phyloP scores from a whole-genome alignment of 2,888 invertebrate genomes.

The Hermaeophaga mercurialis region DNA sequence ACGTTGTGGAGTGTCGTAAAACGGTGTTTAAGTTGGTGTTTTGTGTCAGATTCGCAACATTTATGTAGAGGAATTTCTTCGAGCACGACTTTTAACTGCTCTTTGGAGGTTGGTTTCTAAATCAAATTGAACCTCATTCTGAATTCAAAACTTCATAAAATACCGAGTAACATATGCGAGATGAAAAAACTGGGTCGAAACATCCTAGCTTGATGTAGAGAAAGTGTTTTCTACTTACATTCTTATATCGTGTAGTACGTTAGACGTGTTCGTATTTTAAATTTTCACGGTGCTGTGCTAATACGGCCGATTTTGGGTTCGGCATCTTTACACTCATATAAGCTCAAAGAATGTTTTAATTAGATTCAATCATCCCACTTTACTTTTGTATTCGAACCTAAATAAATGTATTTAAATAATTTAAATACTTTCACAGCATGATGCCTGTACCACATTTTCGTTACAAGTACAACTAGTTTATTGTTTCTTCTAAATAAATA shows the following conservation, averaged over 20 bases:
- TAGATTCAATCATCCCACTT: no score
- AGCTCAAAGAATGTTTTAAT: no score
- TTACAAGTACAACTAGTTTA: no score
- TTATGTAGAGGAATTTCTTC: conserved; percentile 6
- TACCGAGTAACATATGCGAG: conserved; percentile 7
- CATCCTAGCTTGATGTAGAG: conserved; percentile 5
- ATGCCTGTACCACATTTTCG: no score
- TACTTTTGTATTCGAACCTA: no score
- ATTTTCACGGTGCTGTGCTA: conserved; percentile 2
- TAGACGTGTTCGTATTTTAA: conserved; percentile 7
- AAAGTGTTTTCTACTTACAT: conserved; percentile 5
- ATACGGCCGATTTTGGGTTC: conserved; percentile 8
- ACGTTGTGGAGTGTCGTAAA: background rate
- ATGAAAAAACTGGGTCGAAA: conserved; percentile 9
- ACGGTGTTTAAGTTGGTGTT: background rate
- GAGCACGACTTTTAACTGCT: conserved; percentile 5
- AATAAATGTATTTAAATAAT: no score
- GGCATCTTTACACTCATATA: no score
- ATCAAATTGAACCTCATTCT: background rate
- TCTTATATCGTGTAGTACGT: conserved; percentile 6
- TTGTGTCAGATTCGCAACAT: conserved; percentile 8
- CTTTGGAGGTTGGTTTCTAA: conserved; percentile 2
- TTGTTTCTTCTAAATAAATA: no score
- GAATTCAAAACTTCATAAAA: background rate
- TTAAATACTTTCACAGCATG: no score